These are phyloP conservation scores for Taurulus bubalis DNA, from an alignment of 2,113 vertebrate genomes.

Conservation along the genomic window DNA sequence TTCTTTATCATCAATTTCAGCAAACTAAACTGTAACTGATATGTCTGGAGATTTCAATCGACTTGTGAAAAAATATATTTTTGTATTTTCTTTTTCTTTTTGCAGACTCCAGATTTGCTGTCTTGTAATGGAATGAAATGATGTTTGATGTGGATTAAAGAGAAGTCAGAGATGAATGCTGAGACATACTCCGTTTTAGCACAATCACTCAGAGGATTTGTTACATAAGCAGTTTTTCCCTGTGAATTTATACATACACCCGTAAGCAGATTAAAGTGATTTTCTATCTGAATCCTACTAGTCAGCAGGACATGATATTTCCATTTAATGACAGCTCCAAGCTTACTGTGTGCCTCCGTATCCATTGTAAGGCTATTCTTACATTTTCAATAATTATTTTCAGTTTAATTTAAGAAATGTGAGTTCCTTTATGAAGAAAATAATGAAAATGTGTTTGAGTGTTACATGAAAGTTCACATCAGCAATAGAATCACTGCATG, in stretches of 20 bases:
- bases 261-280: conserved; percentile 76
- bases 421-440: too few relatives aligned
- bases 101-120: not conserved
- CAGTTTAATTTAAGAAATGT: not conserved
- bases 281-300: conserved; percentile 64
- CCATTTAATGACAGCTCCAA: conserved; percentile 61
- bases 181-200: conserved; percentile 62
- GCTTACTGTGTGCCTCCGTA: not conserved
- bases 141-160: conserved; percentile 67
- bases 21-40: not conserved
- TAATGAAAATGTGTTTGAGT: too few relatives aligned
- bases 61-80: not conserved
- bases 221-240: conserved; percentile 74
- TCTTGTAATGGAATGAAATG: conserved; percentile 28
- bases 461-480: not conserved
- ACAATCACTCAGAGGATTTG: conserved; percentile 75
- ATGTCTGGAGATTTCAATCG: conserved; percentile 7
- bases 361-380: not conserved
- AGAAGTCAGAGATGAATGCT: conserved; percentile 58
- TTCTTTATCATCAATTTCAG: not conserved
- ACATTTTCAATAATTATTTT: not conserved
- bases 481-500: not conserved
- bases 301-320: conserved; percentile 72
- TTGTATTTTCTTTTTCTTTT: conserved; percentile 26
- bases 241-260: conserved; percentile 70